Conservation (phyloP, 2,888 invertebrate genomes). For the Dysmachus trigonus region DNA sequence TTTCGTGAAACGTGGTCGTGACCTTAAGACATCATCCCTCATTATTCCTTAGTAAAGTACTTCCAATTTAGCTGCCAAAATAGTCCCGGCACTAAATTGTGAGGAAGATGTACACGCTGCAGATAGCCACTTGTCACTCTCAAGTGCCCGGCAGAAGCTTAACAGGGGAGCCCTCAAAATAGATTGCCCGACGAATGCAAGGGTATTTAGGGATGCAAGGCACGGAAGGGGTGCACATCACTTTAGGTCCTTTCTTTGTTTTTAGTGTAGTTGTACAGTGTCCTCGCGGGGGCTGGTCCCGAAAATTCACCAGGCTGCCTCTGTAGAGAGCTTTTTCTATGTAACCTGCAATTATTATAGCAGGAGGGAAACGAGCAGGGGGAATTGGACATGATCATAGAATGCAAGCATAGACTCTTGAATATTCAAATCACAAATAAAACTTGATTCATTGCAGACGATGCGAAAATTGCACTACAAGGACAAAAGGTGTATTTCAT, state of each 20-base stretch:
- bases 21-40: background rate
- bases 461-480: background rate
- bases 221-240: background rate
- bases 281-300: background rate
- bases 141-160: background rate
- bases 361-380: background rate
- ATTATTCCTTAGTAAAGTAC: background rate
- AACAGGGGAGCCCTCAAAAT: background rate
- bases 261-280: background rate
- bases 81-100: background rate
- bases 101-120: background rate
- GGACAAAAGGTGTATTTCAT: conserved; percentile 1
- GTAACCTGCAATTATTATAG: background rate
- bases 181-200: conserved; percentile 22
- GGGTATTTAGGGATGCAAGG: conserved; percentile 1
- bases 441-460: background rate
- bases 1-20: background rate
- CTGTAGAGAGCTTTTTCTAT: background rate
- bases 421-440: conserved; percentile 28
- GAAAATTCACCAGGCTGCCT: background rate
- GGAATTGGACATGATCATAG: background rate
- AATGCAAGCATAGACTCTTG: background rate
- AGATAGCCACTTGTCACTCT: conserved; percentile 25
- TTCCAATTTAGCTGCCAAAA: background rate
- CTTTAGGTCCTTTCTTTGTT: background rate